These are phyloP conservation scores for Clunio marinus DNA, from an alignment of 2,888 invertebrate genomes.

Conservation along the genomic window DNA sequence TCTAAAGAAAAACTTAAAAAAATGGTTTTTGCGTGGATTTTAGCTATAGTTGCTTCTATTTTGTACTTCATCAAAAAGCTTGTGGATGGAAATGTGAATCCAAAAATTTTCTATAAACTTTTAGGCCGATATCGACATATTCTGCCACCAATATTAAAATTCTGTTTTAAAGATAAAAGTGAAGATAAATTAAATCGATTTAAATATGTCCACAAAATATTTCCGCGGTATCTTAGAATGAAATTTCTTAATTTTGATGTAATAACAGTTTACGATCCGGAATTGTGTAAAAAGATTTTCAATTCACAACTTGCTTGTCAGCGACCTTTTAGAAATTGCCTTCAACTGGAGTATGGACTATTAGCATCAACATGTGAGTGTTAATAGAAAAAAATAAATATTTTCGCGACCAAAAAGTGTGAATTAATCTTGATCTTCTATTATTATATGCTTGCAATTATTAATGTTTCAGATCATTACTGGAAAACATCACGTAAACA, in stretches of 20 bases:
- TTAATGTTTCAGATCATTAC: not conserved
- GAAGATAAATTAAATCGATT: not conserved
- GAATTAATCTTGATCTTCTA: not conserved
- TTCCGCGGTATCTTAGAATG: not conserved
- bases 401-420: too few species aligned
- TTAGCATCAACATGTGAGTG: conserved; percentile 13
- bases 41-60: not conserved
- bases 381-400: not conserved
- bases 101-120: too few species aligned
- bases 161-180: not conserved
- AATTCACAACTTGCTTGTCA: conserved; percentile 9
- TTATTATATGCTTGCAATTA: not conserved
- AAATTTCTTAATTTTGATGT: conserved; percentile 7
- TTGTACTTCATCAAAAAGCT: too few species aligned
- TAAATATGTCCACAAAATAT: not conserved
- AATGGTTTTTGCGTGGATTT: not conserved
- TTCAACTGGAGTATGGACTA: conserved; percentile 13
- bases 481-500: conserved; percentile 23
- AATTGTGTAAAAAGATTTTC: conserved; percentile 13
- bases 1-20: not conserved
- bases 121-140: too few species aligned
- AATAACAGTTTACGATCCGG: conserved; percentile 3
- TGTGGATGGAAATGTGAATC: not conserved
- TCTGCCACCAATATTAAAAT: not conserved
- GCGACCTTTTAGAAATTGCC: conserved; percentile 11